Conservation (phyloP, 2,888 invertebrate genomes). For the Pachymerium ferrugineum region DNA sequence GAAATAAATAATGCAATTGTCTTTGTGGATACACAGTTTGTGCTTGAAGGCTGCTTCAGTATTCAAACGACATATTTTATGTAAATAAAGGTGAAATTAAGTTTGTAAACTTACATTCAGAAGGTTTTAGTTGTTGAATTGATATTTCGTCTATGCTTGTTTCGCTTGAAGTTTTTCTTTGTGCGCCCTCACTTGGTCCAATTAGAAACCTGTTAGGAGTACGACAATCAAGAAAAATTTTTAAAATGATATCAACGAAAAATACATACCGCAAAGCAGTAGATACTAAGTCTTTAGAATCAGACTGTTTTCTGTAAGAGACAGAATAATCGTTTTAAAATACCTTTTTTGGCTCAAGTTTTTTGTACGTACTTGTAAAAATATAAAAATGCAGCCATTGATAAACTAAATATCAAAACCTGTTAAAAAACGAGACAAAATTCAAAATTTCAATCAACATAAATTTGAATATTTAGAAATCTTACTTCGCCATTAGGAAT, state of each 20-base stretch:
- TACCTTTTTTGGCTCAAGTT: neutral
- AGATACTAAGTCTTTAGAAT: neutral
- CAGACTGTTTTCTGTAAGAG: neutral
- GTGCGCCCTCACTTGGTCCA: neutral
- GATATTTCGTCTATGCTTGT: too few species aligned
- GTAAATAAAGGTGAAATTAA: too few species aligned
- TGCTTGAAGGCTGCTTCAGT: neutral
- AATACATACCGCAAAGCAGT: too few species aligned
- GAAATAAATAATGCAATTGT: neutral
- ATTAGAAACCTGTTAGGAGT: neutral
- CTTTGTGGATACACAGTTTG: neutral
- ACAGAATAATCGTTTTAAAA: neutral
- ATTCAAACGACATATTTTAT: too few species aligned
- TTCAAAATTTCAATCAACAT: neutral
- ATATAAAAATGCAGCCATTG: neutral
- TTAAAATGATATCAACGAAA: too few species aligned
- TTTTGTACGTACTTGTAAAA: neutral
- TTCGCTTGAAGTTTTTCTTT: too few species aligned
- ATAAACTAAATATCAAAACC: neutral
- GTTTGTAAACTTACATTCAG: too few species aligned
- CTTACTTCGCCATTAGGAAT: neutral
- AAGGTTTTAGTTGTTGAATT: too few species aligned
- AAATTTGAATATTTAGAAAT: neutral
- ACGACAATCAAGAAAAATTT: too few species aligned
- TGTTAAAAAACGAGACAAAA: neutral